Conservation (phyloP, 2,888 invertebrate genomes). For the Rhagonycha fulva region DNA sequence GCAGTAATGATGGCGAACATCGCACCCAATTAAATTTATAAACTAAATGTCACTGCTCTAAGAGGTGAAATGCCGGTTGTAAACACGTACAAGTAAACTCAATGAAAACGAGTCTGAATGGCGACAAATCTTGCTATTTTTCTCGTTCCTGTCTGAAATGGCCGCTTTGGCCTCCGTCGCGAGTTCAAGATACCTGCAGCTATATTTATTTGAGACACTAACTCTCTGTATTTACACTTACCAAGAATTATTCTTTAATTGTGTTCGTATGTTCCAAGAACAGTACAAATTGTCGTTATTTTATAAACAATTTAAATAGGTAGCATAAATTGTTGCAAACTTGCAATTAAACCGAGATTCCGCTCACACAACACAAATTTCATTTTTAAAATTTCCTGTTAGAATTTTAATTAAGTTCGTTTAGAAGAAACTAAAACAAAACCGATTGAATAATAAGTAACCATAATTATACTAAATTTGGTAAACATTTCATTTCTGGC, state of each 20-base stretch:
- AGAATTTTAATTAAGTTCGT: not conserved
- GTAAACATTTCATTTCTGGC: not conserved
- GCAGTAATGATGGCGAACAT: conserved; percentile 30
- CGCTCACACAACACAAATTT: not conserved
- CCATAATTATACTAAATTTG: not conserved
- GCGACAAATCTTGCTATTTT: conserved; percentile 40
- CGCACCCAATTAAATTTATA: conserved; percentile 44
- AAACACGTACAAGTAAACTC: conserved; percentile 30
- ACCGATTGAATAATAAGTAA: not conserved
- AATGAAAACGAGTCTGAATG: conserved; percentile 35
- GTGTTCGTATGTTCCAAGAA: conserved; percentile 18
- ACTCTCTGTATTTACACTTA: conserved; percentile 26
- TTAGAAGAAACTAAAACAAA: not conserved
- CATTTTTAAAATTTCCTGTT: not conserved
- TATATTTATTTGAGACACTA: conserved; percentile 46
- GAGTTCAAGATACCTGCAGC: conserved; percentile 49
- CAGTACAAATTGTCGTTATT: conserved; percentile 7
- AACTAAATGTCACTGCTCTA: conserved; percentile 41
- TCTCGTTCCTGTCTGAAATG: conserved; percentile 31
- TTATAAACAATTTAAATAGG: conserved; percentile 6
- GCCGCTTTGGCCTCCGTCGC: conserved; percentile 25
- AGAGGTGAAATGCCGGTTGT: conserved; percentile 28
- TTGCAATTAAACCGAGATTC: not conserved
- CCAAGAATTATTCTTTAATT: conserved; percentile 24
- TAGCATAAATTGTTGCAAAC: not conserved